phyloP scores from a whole-genome alignment of 2,888 invertebrate species.

The Taenaris catops region DNA sequence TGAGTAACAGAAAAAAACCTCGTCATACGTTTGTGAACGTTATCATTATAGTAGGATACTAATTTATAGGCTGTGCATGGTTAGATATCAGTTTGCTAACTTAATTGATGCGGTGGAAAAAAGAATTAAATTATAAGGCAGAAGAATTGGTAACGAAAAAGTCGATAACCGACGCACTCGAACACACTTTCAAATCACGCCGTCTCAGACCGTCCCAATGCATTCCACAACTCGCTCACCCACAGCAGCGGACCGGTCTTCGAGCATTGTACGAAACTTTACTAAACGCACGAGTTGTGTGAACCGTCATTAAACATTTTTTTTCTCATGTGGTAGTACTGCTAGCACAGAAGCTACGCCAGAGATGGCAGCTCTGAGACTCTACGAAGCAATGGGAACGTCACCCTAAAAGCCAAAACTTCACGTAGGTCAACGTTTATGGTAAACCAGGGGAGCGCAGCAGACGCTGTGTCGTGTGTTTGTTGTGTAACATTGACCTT shows the following conservation, averaged over 20 bases:
- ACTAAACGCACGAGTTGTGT: constrained; percentile 52
- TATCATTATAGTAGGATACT: constrained; percentile 23
- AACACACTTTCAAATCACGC: constrained; percentile 70
- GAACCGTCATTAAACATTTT: too few species aligned
- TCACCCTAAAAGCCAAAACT: too few species aligned
- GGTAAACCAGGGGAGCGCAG: too few species aligned
- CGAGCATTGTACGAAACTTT: constrained; percentile 66
- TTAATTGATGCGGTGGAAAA: constrained; percentile 7
- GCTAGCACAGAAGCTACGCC: too few species aligned
- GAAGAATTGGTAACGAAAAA: constrained; percentile 34
- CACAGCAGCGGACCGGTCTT: constrained; percentile 73
- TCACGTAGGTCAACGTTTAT: too few species aligned
- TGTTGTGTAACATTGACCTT: too few species aligned
- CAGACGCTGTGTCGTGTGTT: too few species aligned
- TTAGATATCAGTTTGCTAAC: constrained; percentile 9
- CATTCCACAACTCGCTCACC: constrained; percentile 78
- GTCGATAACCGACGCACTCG: constrained; percentile 49
- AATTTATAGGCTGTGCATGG: constrained; percentile 15
- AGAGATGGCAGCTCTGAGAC: too few species aligned
- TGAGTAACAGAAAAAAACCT: constrained; percentile 35
- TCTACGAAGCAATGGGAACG: too few species aligned
- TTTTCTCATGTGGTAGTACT: too few species aligned
- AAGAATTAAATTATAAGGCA: constrained; percentile 20
- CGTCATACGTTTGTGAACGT: constrained; percentile 30
- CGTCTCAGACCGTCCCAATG: constrained; percentile 59